Conservation (phyloP, 2,888 invertebrate species). For the Rhogogaster chlorosoma region DNA sequence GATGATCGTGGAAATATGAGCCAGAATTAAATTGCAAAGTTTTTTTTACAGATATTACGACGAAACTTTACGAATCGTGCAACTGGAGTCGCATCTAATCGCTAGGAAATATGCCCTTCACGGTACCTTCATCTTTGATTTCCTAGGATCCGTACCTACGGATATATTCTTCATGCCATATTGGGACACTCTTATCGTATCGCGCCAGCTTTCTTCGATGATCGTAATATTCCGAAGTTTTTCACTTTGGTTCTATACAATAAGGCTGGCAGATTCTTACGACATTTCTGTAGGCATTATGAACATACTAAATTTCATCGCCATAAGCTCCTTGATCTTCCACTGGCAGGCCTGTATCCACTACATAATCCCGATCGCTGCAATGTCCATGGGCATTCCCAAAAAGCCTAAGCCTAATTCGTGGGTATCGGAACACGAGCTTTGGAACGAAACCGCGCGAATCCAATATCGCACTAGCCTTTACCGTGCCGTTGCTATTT, state of each 20-base stretch:
- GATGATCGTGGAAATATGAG: slow-evolving; percentile 54
- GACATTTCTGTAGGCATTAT: slow-evolving; percentile 64
- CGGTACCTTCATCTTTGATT: slow-evolving; percentile 67
- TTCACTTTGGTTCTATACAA: slow-evolving; percentile 64
- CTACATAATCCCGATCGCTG: slow-evolving; percentile 69
- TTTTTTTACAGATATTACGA: slow-evolving; percentile 68
- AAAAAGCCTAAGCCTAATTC: slow-evolving; percentile 61
- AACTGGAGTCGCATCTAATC: slow-evolving; percentile 65
- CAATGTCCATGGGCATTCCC: slow-evolving; percentile 59
- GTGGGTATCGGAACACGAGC: slow-evolving; percentile 66
- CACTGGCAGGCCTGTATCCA: slow-evolving; percentile 73
- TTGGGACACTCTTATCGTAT: slow-evolving; percentile 62
- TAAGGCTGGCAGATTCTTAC: slow-evolving; percentile 61
- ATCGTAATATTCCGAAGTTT: slow-evolving; percentile 66
- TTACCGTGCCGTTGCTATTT: slow-evolving; percentile 65
- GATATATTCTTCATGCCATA: slow-evolving; percentile 66
- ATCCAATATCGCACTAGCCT: slow-evolving; percentile 65
- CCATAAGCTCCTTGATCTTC: slow-evolving; percentile 60
- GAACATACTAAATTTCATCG: slow-evolving; percentile 61
- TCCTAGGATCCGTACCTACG: slow-evolving; percentile 71
- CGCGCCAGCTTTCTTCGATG: slow-evolving; percentile 66
- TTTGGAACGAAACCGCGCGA: slow-evolving; percentile 63
- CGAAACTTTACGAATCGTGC: slow-evolving; percentile 63
- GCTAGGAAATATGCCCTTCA: slow-evolving; percentile 62
- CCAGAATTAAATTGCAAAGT: not conserved